Evolutionary conservation across 2,113 vertebrate genomes (phyloP).

Genomic region (Eulemur rufifrons): DNA sequence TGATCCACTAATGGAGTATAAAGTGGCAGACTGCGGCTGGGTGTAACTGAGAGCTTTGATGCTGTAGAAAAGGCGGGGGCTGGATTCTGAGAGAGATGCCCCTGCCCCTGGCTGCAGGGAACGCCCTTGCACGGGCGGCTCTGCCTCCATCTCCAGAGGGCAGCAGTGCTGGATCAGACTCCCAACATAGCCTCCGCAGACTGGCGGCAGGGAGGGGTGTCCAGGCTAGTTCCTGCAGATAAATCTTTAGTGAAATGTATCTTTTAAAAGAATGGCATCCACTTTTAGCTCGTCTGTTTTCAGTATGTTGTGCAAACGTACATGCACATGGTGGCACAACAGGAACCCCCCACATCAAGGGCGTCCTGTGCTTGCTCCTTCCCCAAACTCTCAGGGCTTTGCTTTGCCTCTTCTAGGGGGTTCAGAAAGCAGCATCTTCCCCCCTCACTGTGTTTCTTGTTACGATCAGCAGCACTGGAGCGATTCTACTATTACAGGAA

Average conservation of each 20-base stretch:
- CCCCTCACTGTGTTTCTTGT: accelerated
- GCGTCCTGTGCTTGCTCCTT: background rate
- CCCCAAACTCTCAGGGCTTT: accelerated
- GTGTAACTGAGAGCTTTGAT: background rate
- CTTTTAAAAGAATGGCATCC: background rate
- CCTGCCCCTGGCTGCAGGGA: background rate
- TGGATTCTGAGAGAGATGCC: background rate
- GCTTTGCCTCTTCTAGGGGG: background rate
- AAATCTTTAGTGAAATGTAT: background rate
- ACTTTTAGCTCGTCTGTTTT: background rate
- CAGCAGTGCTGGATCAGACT: too few relatives aligned
- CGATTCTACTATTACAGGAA: background rate
- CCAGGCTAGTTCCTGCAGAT: background rate
- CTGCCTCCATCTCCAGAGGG: background rate
- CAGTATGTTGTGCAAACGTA: accelerated
- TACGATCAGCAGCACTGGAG: background rate
- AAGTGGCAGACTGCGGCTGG: background rate
- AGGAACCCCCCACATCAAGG: accelerated
- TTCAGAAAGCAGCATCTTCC: background rate
- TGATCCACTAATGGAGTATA: background rate
- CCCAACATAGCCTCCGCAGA: accelerated
- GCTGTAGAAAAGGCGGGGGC: background rate
- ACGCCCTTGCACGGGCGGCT: background rate
- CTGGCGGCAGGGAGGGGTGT: background rate
- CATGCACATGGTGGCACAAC: accelerated